phyloP scores from a whole-genome alignment of 2,797 vertebrate species.

The Mormyrops attenuatus region DNA sequence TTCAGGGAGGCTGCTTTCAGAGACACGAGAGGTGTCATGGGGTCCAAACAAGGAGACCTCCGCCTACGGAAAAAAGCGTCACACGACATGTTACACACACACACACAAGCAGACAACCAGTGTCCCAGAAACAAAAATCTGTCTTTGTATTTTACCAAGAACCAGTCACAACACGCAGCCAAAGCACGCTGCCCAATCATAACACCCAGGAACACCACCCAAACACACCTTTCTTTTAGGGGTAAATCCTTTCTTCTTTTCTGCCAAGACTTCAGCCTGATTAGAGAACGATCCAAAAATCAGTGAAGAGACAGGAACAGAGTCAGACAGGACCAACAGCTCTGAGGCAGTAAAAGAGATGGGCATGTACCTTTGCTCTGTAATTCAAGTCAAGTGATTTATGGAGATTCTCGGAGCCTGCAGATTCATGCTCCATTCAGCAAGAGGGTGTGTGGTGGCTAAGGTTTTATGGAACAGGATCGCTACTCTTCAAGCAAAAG shows the following conservation, averaged over 20 bases:
- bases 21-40: constrained; percentile 74
- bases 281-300: neutral
- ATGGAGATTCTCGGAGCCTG: neutral
- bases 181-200: neutral
- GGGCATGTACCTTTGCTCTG: neutral
- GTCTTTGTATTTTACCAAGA: neutral
- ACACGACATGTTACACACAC: neutral
- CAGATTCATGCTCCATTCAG: neutral
- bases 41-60: constrained; percentile 82
- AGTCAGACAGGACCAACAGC: neutral
- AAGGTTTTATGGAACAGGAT: neutral
- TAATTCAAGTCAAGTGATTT: neutral
- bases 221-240: constrained; percentile 71
- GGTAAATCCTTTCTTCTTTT: constrained; percentile 64
- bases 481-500: neutral
- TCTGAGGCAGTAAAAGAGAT: neutral
- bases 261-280: constrained; percentile 68
- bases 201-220: neutral
- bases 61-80: constrained; percentile 45
- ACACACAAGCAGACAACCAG: neutral
- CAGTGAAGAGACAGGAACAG: neutral
- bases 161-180: neutral
- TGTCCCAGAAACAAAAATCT: neutral
- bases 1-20: constrained; percentile 46
- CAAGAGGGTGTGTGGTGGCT: neutral